Percentiles rank a stretch among this genome's conserved stretches.
These are phyloP conservation scores for Sarcophaga rosellei DNA, from an alignment of 2,888 invertebrate genomes.

Conservation along the genomic window DNA sequence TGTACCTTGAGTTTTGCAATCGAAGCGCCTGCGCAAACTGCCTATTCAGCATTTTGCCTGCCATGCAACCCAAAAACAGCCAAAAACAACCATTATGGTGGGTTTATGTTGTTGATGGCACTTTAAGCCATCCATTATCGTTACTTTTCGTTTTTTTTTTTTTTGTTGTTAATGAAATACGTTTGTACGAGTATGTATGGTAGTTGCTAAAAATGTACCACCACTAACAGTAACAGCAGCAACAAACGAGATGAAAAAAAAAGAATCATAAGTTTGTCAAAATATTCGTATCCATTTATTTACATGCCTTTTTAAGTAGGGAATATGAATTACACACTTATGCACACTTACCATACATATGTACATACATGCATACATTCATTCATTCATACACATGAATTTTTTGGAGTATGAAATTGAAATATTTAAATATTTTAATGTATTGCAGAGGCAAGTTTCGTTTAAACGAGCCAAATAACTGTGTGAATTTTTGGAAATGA, in stretches of 20 bases:
- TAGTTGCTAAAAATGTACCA: constrained; percentile 16
- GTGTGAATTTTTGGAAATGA: constrained; percentile 33
- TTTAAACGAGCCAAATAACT: not conserved
- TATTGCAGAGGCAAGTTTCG: not conserved
- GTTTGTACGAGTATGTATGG: not conserved
- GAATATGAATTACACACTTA: constrained; percentile 37
- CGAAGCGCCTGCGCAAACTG: constrained; percentile 44
- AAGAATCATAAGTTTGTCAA: constrained; percentile 46
- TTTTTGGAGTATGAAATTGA: not conserved
- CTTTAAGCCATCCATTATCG: constrained; percentile 65
- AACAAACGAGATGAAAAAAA: not conserved
- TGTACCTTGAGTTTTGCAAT: constrained; percentile 59
- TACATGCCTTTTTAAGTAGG: constrained; percentile 45
- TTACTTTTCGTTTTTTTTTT: constrained; percentile 37
- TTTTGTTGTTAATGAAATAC: constrained; percentile 56
- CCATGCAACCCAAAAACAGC: constrained; percentile 5
- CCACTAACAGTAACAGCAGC: not conserved
- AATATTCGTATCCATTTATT: constrained; percentile 40
- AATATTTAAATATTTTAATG: constrained; percentile 19
- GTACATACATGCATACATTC: not conserved
- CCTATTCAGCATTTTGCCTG: constrained; percentile 43
- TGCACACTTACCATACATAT: not conserved
- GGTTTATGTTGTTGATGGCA: constrained; percentile 39
- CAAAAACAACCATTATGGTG: not conserved
- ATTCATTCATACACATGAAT: constrained; percentile 21